Evolutionary conservation across 2,888 invertebrate genomes (phyloP).

Genomic region (Dione juno): DNA sequence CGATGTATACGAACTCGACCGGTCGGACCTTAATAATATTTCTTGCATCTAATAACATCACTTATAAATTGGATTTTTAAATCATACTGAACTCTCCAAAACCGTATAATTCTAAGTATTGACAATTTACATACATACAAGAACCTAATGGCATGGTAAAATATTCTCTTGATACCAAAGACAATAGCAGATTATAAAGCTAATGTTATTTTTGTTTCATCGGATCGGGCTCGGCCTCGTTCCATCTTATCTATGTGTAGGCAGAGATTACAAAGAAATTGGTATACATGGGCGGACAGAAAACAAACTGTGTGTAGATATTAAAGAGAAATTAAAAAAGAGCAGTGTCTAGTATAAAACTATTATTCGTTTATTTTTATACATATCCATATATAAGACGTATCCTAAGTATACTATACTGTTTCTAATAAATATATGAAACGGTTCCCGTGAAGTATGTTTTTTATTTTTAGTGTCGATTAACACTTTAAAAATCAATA

Average conservation of each 20-base stretch:
- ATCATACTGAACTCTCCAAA: neutral
- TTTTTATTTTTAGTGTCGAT: too few relatives aligned
- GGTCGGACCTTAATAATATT: too few relatives aligned
- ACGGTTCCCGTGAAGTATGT: too few relatives aligned
- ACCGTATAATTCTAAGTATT: neutral
- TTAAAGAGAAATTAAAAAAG: neutral
- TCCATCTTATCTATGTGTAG: slow-evolving; percentile 28
- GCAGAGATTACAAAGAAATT: slow-evolving; percentile 16
- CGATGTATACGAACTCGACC: too few relatives aligned
- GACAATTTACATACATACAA: slow-evolving; percentile 4
- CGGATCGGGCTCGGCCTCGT: slow-evolving; percentile 32
- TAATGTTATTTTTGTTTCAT: slow-evolving; percentile 37
- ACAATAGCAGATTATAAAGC: slow-evolving; percentile 24
- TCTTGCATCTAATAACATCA: too few relatives aligned
- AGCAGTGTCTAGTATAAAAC: too few relatives aligned
- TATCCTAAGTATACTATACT: neutral
- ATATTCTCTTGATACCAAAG: slow-evolving; percentile 23
- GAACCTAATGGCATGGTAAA: neutral
- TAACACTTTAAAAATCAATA: too few relatives aligned
- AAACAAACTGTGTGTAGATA: neutral
- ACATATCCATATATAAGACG: too few relatives aligned
- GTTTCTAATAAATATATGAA: neutral
- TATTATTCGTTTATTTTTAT: too few relatives aligned
- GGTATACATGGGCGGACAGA: neutral
- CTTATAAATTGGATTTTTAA: too few relatives aligned